phyloP scores from a whole-genome alignment of 2,888 invertebrate species.

The Dicycla oo region DNA sequence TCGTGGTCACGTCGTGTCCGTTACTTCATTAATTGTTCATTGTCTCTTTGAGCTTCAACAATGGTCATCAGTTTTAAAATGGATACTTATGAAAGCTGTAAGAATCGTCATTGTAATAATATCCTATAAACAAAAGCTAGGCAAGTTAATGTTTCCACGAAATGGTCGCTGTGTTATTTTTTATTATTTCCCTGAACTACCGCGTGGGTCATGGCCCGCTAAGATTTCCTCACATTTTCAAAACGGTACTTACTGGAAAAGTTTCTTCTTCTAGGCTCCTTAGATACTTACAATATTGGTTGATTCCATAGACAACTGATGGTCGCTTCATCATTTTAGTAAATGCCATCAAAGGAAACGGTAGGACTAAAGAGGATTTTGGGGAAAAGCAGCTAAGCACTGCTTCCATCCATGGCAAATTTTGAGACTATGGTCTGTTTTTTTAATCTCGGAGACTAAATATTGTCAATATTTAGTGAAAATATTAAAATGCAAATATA shows the following conservation, averaged over 20 bases:
- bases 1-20: conserved; percentile 70
- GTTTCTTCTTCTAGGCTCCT: too few species aligned
- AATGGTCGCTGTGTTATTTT: conserved; percentile 37
- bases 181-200: conserved; percentile 45
- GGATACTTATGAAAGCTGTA: conserved; percentile 54
- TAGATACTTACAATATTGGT: not conserved
- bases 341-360: not conserved
- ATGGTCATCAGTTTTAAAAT: conserved; percentile 55
- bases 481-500: too few species aligned
- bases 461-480: too few species aligned
- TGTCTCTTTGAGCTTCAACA: conserved; percentile 56
- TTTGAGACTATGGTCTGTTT: too few species aligned
- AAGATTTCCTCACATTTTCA: conserved; percentile 51
- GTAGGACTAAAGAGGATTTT: not conserved
- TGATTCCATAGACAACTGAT: not conserved
- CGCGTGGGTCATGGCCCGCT: conserved; percentile 15
- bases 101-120: conserved; percentile 47
- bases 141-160: conserved; percentile 43
- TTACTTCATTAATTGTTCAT: conserved; percentile 66
- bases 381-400: not conserved
- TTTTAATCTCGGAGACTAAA: too few species aligned
- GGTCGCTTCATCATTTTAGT: not conserved
- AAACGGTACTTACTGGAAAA: conserved; percentile 16
- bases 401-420: too few species aligned
- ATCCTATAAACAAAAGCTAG: conserved; percentile 47